Base-by-base conservation (phyloP, 2,797 vertebrate species). In the Nannoperca obscura region DNA sequence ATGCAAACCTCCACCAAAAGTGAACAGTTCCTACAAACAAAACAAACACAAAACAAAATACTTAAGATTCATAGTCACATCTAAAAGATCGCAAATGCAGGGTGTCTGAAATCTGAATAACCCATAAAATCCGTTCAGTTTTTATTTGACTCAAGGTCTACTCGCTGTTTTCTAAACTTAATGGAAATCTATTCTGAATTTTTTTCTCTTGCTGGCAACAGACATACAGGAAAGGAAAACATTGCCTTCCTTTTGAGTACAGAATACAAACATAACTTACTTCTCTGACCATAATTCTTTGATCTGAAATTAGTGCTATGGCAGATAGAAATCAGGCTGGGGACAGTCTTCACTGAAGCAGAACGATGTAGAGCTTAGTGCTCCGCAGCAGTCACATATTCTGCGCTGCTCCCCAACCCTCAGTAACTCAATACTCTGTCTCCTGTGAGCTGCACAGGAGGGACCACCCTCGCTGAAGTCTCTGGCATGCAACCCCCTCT, bases 321-420 rank as follows among this genome's bases (percentile, higher is more conserved):
- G 44, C 19, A 36, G 70, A 74, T 6, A 36, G 36, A 44, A 52
- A 50, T n/a, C 22, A 30, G 67, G 49, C 42, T 15, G 10, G 42
- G 52, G 62, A 67, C 68, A 46, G 74, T 64, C 62, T 65, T 55
- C 57, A 65, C 75, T 55, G 74, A 82, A 74, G 71, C 65, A 58
- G 70, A 82, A 82, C 27, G 11, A 46, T 32, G 55, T 8, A 13
- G 15, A 70, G 73, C 71, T 61, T 27, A 17, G 19, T 44, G 42
- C 49, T 80, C 44, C 2, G 1, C 22, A 76, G 77, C 24, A 15
- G 42, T 69, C 65, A 46, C 52, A 24, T 34, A 65, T 59, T 34
- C 74, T 61, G n/a, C 17, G 14, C 40, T 36, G 14, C 15, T 77
- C 69, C 14, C 38, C 40, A 3, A 20, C 20, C 62, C 67, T 64